A percentile compares a stretch with the other conserved stretches of the same genome.
These are phyloP conservation scores for Anguilla anguilla DNA, from an alignment of 2,797 vertebrate species.

Conservation along the genomic window DNA sequence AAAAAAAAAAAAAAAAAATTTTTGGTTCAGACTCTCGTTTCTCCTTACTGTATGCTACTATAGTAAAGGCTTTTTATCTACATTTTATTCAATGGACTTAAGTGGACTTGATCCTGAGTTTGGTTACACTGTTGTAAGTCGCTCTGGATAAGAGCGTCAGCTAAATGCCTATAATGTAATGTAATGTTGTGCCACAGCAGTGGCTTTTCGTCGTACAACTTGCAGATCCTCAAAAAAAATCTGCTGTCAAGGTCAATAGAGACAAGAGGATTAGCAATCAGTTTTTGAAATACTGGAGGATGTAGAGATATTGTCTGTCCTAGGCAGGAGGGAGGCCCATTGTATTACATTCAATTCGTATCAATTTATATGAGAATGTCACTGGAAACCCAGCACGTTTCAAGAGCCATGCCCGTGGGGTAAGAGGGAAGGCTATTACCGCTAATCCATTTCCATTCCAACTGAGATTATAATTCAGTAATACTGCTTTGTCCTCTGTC, in stretches of 20 bases:
- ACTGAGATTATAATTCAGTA: constrained; percentile 39
- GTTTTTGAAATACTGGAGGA: not conserved
- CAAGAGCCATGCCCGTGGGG: constrained; percentile 28
- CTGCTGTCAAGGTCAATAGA: not conserved
- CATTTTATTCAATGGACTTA: too few species aligned
- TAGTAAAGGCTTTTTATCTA: too few species aligned
- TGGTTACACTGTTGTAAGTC: too few species aligned
- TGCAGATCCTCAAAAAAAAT: not conserved
- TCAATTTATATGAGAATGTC: constrained; percentile 34
- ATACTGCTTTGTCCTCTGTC: not conserved
- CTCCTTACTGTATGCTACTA: too few species aligned
- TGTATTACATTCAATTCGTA: constrained; percentile 30
- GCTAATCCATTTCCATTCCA: constrained; percentile 31
- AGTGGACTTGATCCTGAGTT: too few species aligned
- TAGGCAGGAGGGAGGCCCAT: not conserved
- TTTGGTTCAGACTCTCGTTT: too few species aligned
- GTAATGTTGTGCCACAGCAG: not conserved
- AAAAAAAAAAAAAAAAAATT: too few species aligned
- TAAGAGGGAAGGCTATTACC: constrained; percentile 27
- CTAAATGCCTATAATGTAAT: too few species aligned
- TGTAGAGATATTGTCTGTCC: constrained; percentile 6
- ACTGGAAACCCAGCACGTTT: constrained; percentile 30
- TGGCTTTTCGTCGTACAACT: not conserved
- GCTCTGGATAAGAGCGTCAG: too few species aligned
- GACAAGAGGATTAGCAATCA: constrained; percentile 3